Conservation (phyloP, 2,888 invertebrate genomes). For the Watsonalla binaria region DNA sequence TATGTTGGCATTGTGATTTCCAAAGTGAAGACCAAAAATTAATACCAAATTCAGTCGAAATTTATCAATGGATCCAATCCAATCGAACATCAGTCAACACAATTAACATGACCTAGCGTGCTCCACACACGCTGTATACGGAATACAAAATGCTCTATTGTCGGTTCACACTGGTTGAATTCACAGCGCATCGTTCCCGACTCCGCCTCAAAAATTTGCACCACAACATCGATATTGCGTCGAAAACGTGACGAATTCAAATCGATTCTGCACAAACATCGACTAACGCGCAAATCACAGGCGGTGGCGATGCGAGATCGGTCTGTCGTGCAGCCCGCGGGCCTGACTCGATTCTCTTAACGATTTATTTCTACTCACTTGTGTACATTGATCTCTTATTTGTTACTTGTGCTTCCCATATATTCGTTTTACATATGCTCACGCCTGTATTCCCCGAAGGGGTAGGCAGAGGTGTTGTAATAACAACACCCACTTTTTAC, state of each 20-base stretch:
- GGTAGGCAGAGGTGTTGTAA: no score
- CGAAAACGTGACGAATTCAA: conserved; percentile 60
- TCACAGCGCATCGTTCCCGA: conserved; percentile 46
- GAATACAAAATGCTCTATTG: neutral
- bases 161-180: conserved; percentile 10
- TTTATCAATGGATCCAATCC: neutral
- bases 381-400: conserved; percentile 21
- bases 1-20: no score
- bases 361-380: conserved; percentile 11
- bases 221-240: conserved; percentile 34
- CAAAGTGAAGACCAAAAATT: no score
- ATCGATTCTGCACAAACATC: conserved; percentile 53
- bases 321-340: conserved; percentile 43
- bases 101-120: neutral
- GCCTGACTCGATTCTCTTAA: conserved; percentile 20
- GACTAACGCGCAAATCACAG: conserved; percentile 50
- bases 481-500: no score
- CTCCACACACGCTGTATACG: neutral
- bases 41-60: no score
- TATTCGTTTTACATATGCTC: no score
- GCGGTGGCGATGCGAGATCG: conserved; percentile 45
- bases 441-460: no score
- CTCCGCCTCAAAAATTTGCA: conserved; percentile 58
- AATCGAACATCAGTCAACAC: neutral
- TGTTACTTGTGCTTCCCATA: neutral